Evolutionary conservation across 2,888 invertebrate species (phyloP).

Genomic region (Drosophila suboccidentalis): DNA sequence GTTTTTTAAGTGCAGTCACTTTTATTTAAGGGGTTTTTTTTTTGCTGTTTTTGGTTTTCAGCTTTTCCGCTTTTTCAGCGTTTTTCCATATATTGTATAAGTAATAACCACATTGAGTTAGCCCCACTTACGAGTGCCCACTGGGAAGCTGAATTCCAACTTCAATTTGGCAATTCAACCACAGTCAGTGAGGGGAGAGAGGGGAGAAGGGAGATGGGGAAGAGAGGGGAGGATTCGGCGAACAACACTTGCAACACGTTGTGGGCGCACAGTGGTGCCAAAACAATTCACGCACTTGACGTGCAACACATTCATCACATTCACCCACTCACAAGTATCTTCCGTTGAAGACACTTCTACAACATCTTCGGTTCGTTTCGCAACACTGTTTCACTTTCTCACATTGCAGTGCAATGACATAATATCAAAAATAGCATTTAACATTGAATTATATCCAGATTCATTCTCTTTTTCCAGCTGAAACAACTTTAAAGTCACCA

Average conservation of each 20-base stretch:
- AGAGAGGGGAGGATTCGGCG: neutral
- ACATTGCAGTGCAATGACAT: neutral
- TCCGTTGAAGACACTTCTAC: neutral
- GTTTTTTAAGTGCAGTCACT: constrained; percentile 45
- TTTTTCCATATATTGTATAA: constrained; percentile 42
- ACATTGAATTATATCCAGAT: too few relatives aligned
- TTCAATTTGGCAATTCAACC: constrained; percentile 36
- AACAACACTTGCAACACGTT: constrained; percentile 28
- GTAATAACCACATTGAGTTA: constrained; percentile 53
- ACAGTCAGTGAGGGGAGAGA: neutral
- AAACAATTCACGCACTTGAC: constrained; percentile 25
- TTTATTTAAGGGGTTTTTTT: constrained; percentile 14
- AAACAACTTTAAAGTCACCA: too few relatives aligned
- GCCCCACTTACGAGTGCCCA: constrained; percentile 41
- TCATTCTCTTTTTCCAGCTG: too few relatives aligned
- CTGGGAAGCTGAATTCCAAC: constrained; percentile 42
- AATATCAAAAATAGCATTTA: too few relatives aligned
- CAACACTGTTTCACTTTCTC: constrained; percentile 16
- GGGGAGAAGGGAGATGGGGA: neutral
- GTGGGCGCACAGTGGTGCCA: constrained; percentile 55
- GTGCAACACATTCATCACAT: constrained; percentile 12
- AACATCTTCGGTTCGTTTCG: constrained; percentile 2
- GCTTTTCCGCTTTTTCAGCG: constrained; percentile 25
- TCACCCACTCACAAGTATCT: neutral
- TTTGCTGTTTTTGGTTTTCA: neutral